A percentile compares a stretch with the other conserved stretches of the same genome.
Conservation (phyloP, 2,113 vertebrate species). For the Aphyosemion australe region DNA sequence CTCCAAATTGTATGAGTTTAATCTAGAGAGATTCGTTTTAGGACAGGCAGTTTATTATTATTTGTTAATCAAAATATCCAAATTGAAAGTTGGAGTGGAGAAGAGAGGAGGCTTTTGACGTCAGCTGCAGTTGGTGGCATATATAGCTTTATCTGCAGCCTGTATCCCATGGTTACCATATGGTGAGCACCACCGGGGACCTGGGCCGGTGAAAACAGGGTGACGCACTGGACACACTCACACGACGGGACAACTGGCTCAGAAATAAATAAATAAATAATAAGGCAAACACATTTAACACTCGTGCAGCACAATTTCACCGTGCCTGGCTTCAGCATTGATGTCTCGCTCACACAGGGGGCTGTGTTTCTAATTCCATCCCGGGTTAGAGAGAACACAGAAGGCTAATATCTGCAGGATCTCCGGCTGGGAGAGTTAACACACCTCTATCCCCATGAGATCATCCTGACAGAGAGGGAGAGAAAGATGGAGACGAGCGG, state of each 20-base stretch:
- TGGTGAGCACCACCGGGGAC: constrained; percentile 74
- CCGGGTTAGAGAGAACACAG: constrained; percentile 56
- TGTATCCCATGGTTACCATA: constrained; percentile 79
- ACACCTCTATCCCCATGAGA: constrained; percentile 65
- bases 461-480: constrained; percentile 47
- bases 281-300: constrained; percentile 22
- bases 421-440: constrained; percentile 60
- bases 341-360: constrained; percentile 36
- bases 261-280: background rate
- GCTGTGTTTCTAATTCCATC: constrained; percentile 63
- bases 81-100: background rate
- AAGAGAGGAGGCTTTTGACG: constrained; percentile 50
- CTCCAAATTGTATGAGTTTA: no score
- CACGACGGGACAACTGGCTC: constrained; percentile 71
- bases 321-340: constrained; percentile 25
- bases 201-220: constrained; percentile 66
- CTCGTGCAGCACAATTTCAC: constrained; percentile 26
- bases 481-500: constrained; percentile 17
- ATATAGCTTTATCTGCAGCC: constrained; percentile 60
- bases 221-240: constrained; percentile 75
- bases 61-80: background rate
- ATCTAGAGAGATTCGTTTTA: background rate
- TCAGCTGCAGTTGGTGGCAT: constrained; percentile 61
- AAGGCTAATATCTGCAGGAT: constrained; percentile 71
- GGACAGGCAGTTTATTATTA: background rate